Conservation (phyloP, 2,888 invertebrate species). For the Chymomyza fuscimana region DNA sequence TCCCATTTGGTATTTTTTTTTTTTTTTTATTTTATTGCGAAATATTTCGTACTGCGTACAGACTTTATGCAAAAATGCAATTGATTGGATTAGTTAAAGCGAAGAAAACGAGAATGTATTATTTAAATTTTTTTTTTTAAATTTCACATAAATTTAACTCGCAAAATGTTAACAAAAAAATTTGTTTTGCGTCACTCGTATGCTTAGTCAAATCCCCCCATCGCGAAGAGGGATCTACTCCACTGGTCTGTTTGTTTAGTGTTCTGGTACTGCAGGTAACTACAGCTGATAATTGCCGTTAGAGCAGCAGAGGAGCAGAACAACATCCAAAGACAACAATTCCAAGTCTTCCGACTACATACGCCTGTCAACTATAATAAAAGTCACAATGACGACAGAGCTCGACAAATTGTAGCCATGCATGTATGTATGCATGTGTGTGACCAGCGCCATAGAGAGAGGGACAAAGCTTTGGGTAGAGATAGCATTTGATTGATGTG, state of each 20-base stretch:
- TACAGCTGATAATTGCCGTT: conserved; percentile 25
- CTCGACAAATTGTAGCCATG: conserved; percentile 41
- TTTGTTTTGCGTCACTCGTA: too few relatives aligned
- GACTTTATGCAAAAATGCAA: too few relatives aligned
- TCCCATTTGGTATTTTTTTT: too few relatives aligned
- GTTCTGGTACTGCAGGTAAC: background rate
- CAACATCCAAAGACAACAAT: conserved; percentile 17
- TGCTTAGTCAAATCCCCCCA: too few relatives aligned
- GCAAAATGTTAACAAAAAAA: too few relatives aligned
- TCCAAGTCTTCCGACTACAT: conserved; percentile 1
- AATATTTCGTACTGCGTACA: too few relatives aligned
- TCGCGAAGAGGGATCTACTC: too few relatives aligned
- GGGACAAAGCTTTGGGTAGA: background rate
- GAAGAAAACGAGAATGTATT: too few relatives aligned
- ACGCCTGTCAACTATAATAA: conserved; percentile 37
- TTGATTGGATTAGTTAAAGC: too few relatives aligned
- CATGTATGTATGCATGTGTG: conserved; percentile 9
- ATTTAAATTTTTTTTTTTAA: too few relatives aligned
- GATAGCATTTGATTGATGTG: conserved; percentile 9
- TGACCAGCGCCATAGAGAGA: conserved; percentile 12
- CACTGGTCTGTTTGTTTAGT: background rate
- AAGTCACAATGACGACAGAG: conserved; percentile 44
- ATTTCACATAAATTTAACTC: too few relatives aligned
- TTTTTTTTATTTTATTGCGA: too few relatives aligned
- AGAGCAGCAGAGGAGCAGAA: conserved; percentile 12